Evolutionary conservation across 2,797 vertebrate species (phyloP).

Genomic region (Sorex maritimensis): DNA sequence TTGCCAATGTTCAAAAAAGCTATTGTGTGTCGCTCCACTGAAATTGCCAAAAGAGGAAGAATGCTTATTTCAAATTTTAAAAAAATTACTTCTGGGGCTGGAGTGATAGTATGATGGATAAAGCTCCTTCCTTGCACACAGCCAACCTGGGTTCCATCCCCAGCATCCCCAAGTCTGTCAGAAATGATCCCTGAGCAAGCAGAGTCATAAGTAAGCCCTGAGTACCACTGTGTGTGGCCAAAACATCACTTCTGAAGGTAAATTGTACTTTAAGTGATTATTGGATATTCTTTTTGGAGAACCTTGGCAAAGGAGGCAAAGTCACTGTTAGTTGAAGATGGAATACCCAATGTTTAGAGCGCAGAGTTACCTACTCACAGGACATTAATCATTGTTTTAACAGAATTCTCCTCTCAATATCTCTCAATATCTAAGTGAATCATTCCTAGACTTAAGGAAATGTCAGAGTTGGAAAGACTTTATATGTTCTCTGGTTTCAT

Average conservation of each 20-base stretch:
- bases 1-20: neutral
- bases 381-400: neutral
- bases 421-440: neutral
- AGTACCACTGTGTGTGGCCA: too few species aligned
- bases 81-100: too few species aligned
- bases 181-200: too few species aligned
- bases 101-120: too few species aligned
- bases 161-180: too few species aligned
- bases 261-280: neutral
- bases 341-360: neutral
- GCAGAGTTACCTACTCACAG: neutral
- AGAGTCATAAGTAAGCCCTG: too few species aligned
- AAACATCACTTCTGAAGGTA: neutral
- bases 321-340: neutral
- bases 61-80: neutral
- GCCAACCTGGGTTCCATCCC: too few species aligned
- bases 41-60: neutral
- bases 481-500: neutral
- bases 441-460: neutral
- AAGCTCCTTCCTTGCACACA: too few species aligned
- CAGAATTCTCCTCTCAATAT: neutral
- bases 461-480: neutral
- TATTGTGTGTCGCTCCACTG: neutral
- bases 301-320: neutral
- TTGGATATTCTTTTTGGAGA: constrained; percentile 15